A percentile compares a stretch with the other conserved stretches of the same genome.
Conservation (phyloP, 2,797 vertebrate species). For the Coregonus sp. region DNA sequence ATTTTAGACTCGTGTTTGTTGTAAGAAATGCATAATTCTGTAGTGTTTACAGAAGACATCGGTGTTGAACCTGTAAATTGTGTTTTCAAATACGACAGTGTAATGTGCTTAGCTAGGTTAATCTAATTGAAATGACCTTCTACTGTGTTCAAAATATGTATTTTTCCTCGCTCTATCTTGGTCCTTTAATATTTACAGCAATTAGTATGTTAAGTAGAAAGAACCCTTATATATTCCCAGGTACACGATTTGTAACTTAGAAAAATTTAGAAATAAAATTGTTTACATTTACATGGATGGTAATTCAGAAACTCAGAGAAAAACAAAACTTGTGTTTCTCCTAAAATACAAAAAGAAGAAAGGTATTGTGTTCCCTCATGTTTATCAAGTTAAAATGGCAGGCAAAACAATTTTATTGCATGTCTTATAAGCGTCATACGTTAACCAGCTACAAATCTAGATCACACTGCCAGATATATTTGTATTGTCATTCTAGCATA, state of each 20-base stretch:
- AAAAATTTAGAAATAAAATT: slow-evolving; percentile 70
- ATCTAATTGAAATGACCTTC: slow-evolving; percentile 81
- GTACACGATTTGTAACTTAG: slow-evolving; percentile 50
- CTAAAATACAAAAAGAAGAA: slow-evolving; percentile 18
- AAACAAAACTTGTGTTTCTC: slow-evolving; percentile 37
- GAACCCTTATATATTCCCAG: slow-evolving; percentile 41
- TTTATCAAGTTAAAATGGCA: slow-evolving; percentile 55
- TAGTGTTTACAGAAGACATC: slow-evolving; percentile 68
- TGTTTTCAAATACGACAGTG: slow-evolving; percentile 59
- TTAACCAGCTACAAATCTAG: slow-evolving; percentile 68
- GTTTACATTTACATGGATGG: slow-evolving; percentile 69
- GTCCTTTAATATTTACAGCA: slow-evolving; percentile 49
- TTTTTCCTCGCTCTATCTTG: slow-evolving; percentile 55
- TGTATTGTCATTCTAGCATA: slow-evolving; percentile 68
- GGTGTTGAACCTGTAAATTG: slow-evolving; percentile 53
- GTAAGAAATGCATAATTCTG: slow-evolving; percentile 49
- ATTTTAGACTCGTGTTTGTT: slow-evolving; percentile 51
- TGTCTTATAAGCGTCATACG: slow-evolving; percentile 64
- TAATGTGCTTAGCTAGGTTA: slow-evolving; percentile 65
- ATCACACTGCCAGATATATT: slow-evolving; percentile 75
- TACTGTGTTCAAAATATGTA: slow-evolving; percentile 76
- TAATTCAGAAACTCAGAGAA: slow-evolving; percentile 68
- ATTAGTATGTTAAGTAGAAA: slow-evolving; percentile 62
- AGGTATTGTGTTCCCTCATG: slow-evolving; percentile 63
- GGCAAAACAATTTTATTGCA: slow-evolving; percentile 69